A percentile compares a stretch with the other conserved stretches of the same genome.
phyloP scores from a whole-genome alignment of 2,113 vertebrate genomes.

The Syngnathus typhle region DNA sequence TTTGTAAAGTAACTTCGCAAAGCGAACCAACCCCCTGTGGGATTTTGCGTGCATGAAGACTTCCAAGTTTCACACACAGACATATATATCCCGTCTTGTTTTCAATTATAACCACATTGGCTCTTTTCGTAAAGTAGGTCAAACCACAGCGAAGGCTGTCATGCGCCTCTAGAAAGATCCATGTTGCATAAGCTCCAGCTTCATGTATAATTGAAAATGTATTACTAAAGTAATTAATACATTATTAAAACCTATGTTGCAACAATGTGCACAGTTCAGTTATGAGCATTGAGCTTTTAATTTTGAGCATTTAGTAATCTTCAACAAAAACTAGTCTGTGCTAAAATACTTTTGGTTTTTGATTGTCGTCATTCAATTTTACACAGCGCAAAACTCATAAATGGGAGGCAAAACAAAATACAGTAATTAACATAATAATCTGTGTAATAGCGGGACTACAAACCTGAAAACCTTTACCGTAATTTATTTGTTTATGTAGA shows the following conservation, averaged over 20 bases:
- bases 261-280: no score
- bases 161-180: constrained; percentile 2
- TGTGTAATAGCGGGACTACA: no score
- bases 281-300: no score
- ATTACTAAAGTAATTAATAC: not conserved
- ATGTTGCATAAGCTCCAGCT: constrained; percentile 8
- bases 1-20: not conserved
- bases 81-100: not conserved
- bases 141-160: constrained; percentile 20
- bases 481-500: not conserved
- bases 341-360: no score
- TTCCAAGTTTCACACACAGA: not conserved
- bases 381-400: no score
- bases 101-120: constrained; percentile 30
- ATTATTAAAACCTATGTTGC: not conserved
- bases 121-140: constrained; percentile 32
- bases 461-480: no score
- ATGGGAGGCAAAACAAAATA: no score
- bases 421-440: no score
- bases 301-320: no score
- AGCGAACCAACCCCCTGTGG: not conserved
- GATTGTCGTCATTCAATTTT: not conserved
- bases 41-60: not conserved
- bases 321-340: no score
- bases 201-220: not conserved